Conservation (phyloP, 2,888 invertebrate genomes). For the Pandemis heparana region DNA sequence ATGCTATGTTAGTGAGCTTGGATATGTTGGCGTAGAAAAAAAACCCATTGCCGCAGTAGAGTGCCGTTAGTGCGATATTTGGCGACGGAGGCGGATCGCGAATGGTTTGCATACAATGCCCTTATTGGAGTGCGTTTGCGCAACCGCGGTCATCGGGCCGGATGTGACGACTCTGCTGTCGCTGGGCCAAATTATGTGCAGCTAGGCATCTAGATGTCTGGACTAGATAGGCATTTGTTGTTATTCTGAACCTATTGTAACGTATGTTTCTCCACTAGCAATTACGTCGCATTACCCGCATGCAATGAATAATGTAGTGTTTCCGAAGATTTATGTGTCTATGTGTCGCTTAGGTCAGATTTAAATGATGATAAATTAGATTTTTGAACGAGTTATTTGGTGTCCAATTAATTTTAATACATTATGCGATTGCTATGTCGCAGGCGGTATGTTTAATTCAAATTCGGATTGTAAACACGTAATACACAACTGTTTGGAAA, state of each 20-base stretch:
- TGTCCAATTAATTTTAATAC: neutral
- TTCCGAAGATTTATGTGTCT: slow-evolving; percentile 21
- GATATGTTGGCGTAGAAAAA: neutral
- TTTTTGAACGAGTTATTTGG: slow-evolving; percentile 22
- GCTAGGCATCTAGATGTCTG: slow-evolving; percentile 60
- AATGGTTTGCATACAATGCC: slow-evolving; percentile 83
- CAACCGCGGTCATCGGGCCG: slow-evolving; percentile 77
- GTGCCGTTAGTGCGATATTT: slow-evolving; percentile 63
- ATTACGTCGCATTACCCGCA: slow-evolving; percentile 19
- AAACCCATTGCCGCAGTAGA: slow-evolving; percentile 15
- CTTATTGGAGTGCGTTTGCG: slow-evolving; percentile 73
- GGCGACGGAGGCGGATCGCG: slow-evolving; percentile 62
- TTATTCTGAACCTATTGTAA: slow-evolving; percentile 41
- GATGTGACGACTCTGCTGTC: slow-evolving; percentile 71
- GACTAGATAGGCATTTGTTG: slow-evolving; percentile 55
- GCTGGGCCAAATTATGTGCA: slow-evolving; percentile 64
- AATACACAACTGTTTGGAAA: slow-evolving; percentile 1
- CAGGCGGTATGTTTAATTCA: neutral
- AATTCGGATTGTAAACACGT: neutral
- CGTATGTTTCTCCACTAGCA: slow-evolving; percentile 18
- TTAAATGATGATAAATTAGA: slow-evolving; percentile 32
- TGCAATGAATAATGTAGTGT: slow-evolving; percentile 17
- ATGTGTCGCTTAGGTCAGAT: slow-evolving; percentile 26
- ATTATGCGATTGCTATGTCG: neutral
- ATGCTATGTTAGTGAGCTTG: neutral